Conservation (phyloP, 2,797 vertebrate species). For the Sebastes vulpes region DNA sequence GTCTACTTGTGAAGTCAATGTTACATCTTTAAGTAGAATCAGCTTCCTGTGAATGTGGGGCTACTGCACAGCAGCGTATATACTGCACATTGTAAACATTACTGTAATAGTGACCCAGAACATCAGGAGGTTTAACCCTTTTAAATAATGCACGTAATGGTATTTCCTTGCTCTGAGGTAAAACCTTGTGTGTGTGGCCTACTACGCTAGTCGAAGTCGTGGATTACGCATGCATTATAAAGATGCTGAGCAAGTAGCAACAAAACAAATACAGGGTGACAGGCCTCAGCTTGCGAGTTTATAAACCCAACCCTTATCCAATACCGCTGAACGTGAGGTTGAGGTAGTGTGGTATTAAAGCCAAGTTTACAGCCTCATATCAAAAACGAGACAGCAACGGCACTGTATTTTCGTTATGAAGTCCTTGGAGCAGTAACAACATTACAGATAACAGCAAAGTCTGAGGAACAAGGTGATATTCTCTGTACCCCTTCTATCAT, state of each 20-base stretch:
- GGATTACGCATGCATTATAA: slow-evolving; percentile 40
- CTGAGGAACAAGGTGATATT: neutral
- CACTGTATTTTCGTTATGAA: neutral
- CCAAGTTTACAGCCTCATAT: neutral
- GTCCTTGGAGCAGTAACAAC: neutral
- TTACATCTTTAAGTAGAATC: slow-evolving; percentile 33
- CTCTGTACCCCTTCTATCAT: neutral
- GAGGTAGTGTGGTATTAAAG: neutral
- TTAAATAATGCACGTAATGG: slow-evolving; percentile 57
- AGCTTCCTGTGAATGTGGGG: slow-evolving; percentile 7
- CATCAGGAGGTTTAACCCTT: slow-evolving; percentile 44
- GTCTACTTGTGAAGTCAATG: slow-evolving; percentile 23
- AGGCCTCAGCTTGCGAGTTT: neutral
- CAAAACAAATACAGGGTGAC: slow-evolving; percentile 29
- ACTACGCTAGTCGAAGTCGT: slow-evolving; percentile 1
- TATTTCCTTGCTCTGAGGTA: slow-evolving; percentile 35
- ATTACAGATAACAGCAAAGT: neutral
- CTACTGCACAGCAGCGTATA: neutral
- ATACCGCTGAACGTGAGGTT: neutral
- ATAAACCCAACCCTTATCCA: neutral
- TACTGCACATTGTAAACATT: slow-evolving; percentile 28
- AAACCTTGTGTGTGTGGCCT: neutral
- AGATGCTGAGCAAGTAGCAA: slow-evolving; percentile 24
- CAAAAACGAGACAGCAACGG: neutral
- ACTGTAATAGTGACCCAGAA: slow-evolving; percentile 51